Evolutionary conservation across 2,113 vertebrate genomes (phyloP), one percentile per base, ranked within the genome.

Genomic region (Synchiropus splendidus): DNA sequence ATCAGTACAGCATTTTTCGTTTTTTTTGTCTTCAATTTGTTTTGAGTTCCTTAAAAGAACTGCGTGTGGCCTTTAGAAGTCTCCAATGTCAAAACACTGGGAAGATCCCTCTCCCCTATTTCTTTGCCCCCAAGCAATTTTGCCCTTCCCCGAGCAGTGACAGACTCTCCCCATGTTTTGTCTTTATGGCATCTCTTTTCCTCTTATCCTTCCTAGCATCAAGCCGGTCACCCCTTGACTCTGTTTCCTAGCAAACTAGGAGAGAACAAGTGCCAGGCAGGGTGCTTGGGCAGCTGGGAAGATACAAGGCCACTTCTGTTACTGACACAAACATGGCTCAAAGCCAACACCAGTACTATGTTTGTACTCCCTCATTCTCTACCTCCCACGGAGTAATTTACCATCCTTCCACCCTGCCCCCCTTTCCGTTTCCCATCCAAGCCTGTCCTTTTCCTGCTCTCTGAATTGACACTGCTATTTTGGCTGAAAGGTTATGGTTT

Each of bases 271-370:
- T 75, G 71, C 57, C 48, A 62, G 67, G 64, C 46, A 18, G 58
- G 45, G 39, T 42, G 59, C 32, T 49, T 50, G 46, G 48, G 55
- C 35, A 8, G 42, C 44, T 6, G 39, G 18, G 38, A 38, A 37
- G 48, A 54, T 63, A 78, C 78, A 79, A 79, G 78, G 75, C 72
- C 58, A 73, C 74, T 74, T 79, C 74, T 80, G 78, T 80, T 77
- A 58, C 67, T 79, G 80, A 82, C 78, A 82, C 64, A 79, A 78
- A 71, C 64, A 70, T 77, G 77, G 75, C 77, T 69, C 39, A 2
- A 16, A 44, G 79, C 79, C 77, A 82, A 48, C 53, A 62, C 49
- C 77, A 74, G 77, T 54, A 64, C 71, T 51, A 51, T 70, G 70
- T 72, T 75, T 72, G 65, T 53, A 48, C 70, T 73, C 69, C 59